Evolutionary conservation across 2,797 vertebrate species (phyloP), one percentile per base, ranked within the genome.

Genomic region (Anabas testudineus): DNA sequence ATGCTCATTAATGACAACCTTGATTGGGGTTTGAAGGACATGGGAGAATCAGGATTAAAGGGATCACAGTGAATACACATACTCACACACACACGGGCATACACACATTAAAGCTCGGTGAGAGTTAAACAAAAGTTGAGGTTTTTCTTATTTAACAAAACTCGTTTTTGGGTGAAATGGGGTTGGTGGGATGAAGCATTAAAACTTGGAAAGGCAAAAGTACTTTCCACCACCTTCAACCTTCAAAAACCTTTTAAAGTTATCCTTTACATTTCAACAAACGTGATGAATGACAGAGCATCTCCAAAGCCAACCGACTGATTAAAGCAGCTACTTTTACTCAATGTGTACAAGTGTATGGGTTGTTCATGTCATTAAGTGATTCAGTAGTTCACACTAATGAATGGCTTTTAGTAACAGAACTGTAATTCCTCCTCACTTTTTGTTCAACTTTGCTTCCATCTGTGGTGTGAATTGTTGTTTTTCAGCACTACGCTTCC

Each of bases 1-100:
- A 75, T 30, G 67, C 80, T 89, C 81, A 89, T 90, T 87, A 87
- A 89, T 85, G 71, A 70, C 86, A 85, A 88, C 85, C 90, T 90
- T 89, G 89, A 87, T 85, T 81, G 75, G 62, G 63, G 56, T 80
- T 78, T 90, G 85, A 90, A 91, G 88, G 89, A 88, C 81, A 61
- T 63, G 51, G 67, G 53, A 71, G 70, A 82, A 73, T 64, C 80
- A 71, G 83, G 78, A 88, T 88, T 86, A 87, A 83, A 82, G 56
- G 58, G 79, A 83, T 89, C 76, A 74, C 49, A 61, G 56, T 63
- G 54, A 71, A 58, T 37, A 24, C 37, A 32, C 56, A 15, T 42
- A 46, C 55, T 21, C 48, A 32, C 26, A n/a, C 21, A 47, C 51
- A 49, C 15, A 16, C 19, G 36, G 10, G 32, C 48, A 32, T 26